Evolutionary conservation across 2,797 vertebrate genomes (phyloP).

Genomic region (Nyctalus aviator): DNA sequence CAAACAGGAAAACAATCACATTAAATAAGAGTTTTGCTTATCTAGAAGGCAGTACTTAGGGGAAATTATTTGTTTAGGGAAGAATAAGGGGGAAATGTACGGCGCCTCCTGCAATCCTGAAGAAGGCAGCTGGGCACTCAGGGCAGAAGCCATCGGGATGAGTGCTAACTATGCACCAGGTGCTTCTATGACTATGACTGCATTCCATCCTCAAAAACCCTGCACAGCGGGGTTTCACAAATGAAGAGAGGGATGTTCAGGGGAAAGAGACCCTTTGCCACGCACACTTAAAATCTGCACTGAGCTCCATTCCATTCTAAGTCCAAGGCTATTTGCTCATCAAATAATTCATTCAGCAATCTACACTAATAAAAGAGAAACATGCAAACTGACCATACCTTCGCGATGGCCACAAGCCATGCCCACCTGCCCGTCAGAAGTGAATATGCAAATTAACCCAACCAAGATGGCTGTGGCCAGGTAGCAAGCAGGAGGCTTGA

Average conservation of each 20-base stretch:
- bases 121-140: not conserved
- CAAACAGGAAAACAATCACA: conserved; percentile 74
- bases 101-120: not conserved
- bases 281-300: not conserved
- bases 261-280: not conserved
- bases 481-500: too few species aligned
- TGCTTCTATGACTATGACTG: not conserved
- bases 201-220: not conserved
- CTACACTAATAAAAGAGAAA: too few species aligned
- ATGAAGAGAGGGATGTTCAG: not conserved
- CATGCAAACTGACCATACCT: too few species aligned
- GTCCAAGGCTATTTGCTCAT: not conserved
- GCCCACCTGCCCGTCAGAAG: too few species aligned
- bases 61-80: conserved; percentile 68
- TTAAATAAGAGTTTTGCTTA: conserved; percentile 74
- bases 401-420: fast-evolving
- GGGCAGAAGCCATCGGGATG: not conserved
- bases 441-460: too few species aligned
- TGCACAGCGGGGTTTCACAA: not conserved
- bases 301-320: not conserved
- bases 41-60: conserved; percentile 76
- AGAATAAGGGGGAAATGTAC: not conserved
- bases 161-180: fast-evolving
- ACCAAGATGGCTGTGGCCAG: too few species aligned
- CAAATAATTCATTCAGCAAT: not conserved